Evolutionary conservation across 2,113 vertebrate genomes (phyloP), one percentile per base, ranked within the genome.

Genomic region (Microcebus griseorufus): DNA sequence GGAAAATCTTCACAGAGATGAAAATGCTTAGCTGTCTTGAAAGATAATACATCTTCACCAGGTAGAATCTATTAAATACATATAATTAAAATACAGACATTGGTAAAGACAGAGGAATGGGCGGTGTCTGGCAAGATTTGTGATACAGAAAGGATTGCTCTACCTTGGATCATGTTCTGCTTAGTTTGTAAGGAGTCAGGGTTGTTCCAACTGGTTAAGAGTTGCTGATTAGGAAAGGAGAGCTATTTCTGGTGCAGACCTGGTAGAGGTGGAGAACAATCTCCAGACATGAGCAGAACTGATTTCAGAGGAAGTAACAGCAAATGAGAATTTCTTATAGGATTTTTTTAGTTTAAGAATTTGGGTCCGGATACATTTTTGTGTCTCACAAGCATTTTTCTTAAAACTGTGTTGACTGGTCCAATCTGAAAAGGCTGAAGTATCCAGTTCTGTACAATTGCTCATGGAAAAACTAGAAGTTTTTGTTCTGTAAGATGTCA

Each of bases 11-110:
- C 39, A 80, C n/a, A 65, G 29, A 65, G 73, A 83, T 82, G 34
- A 93, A 75, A 91, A 78, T 80, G 23, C 67, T 91, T 93, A 75
- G 92, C 93, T 87, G 22, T 90, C 64, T 83, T 94, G 91, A 96
- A 97, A 93, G 86, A 79, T 60, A 72, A 84, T 37, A 72, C 13
- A 17, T 72, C 82, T 81, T 94, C 34, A 85, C 96, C 39, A 12
- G 9, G 72, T 58, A 45, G 73, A 92, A 86, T 80, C 55, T 94
- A 55, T 55, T 55, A 55, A 55, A 55, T 18, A 79, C 20, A 37
- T 75, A 17, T 92, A 92, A 93, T 96, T 92, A 92, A 92, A 93
- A 80, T 69, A 73, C 86, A 95, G 92, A 87, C 89, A 9, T 96
- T 81, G 87, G 88, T 94, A 84, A 96, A 95, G 93, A 42, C 51